Base-by-base conservation (phyloP, 2,113 vertebrate species). In the Psephotus haematonotus region DNA sequence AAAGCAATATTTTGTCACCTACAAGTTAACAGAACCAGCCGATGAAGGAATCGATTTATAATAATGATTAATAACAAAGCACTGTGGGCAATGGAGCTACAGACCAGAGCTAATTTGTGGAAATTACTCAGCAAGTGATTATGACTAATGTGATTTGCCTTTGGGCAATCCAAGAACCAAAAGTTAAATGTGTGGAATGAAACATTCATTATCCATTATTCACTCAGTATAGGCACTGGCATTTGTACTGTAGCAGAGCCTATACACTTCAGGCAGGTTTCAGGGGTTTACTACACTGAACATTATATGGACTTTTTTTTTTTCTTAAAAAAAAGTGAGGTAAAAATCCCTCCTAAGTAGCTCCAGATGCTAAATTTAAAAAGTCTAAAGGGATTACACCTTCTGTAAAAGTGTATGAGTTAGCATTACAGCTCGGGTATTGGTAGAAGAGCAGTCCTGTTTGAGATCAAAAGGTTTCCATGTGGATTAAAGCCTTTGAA, bases 71-170 rank as follows among this genome's bases (percentile, higher is more conserved):
- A 92, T 92, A 92, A 93, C 47, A 82, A 91, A 89, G 69, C 68
- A 89, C 80, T 89, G 74, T 76, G 75, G 86, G 93, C 93, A 96
- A 35, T 65, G 88, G 88, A 87, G 47, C 74, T 88, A 82, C 44
- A 76, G 72, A 94, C 86, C 83, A 93, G 94, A 92, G 79, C 86
- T 94, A 93, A 96, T 97, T 94, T 92, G 93, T 94, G 87, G 75
- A 95, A 95, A 97, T 96, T 95, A 94, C 94, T 95, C 91, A 92
- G 63, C 84, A 93, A 96, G 86, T 94, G 95, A 95, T 97, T 92
- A 94, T 95, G 92, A 97, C 86, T 97, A 94, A 97, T 96, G 83
- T 82, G 88, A 92, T 94, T 94, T 91, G 83, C 91, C 93, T 82
- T 74, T 65, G 90, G 86, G 86, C 82, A 88, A 92, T 81, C 95